Evolutionary conservation across 2,113 vertebrate species (phyloP), one percentile per base, ranked within the genome.

Genomic region (Brienomyrus brachyistius): DNA sequence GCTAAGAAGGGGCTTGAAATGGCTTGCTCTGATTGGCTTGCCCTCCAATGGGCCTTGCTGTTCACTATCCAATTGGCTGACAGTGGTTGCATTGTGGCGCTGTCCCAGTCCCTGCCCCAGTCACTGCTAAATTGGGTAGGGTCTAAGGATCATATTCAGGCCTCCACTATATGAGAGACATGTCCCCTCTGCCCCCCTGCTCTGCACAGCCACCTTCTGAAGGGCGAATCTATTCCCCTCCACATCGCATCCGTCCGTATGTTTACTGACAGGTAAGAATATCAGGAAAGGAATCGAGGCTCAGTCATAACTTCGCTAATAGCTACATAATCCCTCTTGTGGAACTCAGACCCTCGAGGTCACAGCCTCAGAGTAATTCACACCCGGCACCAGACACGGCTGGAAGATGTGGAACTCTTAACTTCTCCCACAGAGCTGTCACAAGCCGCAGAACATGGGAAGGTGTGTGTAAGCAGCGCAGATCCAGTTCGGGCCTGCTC

Each of bases 221-320:
- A 23, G 82, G 82, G 21, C 48, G 40, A 47, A 9, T 84, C 15
- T n/a, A 48, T 84, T 84, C 40, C 51, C 51, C 52, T 62, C 54
- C 19, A 15, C 50, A 35, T 27, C 2, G 11, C 51, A 17, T 87
- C 27, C 51, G 5, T 35, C 27, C 5, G 1, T 19, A 17, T 56
- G 27, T 56, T 87, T 87, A 56, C 31, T 87, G 85, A 54, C 85
- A 56, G n/a, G 84, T 86, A 86, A 52, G 48, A 50, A 48, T 48
- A 86, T 13, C 5, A 27, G 31, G 51, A 19, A 54, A 27, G 9
- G 51, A 54, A 87, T 87, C 27, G 15, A 10, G 11, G n/a, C 48
- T 35, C 85, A 17, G 50, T 87, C 27, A 54, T 9, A 27, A 48
- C 85, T 87, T 87, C 31, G 17, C 51, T 35, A 84, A 48, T 48